Percentiles rank a stretch among this genome's conserved stretches.
phyloP scores from a whole-genome alignment of 1,140 invertebrate genomes.

The Drosophila nebulosa region DNA sequence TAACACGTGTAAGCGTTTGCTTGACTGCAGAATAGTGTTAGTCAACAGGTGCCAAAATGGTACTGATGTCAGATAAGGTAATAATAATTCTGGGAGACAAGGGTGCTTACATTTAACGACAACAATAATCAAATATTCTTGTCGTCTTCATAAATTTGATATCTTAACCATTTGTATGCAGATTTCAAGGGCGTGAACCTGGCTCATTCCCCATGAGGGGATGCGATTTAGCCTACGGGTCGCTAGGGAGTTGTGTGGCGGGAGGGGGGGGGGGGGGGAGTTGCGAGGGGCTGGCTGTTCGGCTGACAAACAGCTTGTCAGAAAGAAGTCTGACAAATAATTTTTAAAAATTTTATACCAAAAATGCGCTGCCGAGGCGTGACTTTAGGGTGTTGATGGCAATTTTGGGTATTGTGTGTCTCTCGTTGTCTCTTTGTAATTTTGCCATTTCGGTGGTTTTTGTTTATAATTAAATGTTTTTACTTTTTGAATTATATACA shows the following conservation, averaged over 20 bases:
- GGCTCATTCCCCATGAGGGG: not conserved
- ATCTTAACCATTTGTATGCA: slow-evolving; percentile 37
- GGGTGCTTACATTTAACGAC: slow-evolving; percentile 22
- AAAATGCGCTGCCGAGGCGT: slow-evolving; percentile 58
- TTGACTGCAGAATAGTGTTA: no score
- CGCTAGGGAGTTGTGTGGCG: no score
- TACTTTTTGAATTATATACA: slow-evolving; percentile 31
- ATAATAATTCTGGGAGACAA: slow-evolving; percentile 3
- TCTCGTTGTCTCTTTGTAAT: slow-evolving; percentile 1
- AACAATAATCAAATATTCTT: slow-evolving; percentile 38
- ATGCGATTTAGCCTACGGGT: slow-evolving; percentile 14
- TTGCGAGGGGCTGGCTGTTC: not conserved
- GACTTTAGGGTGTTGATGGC: slow-evolving; percentile 67
- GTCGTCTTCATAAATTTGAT: slow-evolving; percentile 24
- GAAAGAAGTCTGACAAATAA: slow-evolving; percentile 23
- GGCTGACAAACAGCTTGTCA: slow-evolving; percentile 46
- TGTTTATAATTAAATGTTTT: slow-evolving; percentile 38
- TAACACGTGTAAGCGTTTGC: no score
- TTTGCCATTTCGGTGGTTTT: not conserved
- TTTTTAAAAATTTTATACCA: slow-evolving; percentile 53
- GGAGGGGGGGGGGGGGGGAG: no score
- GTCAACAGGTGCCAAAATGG: no score
- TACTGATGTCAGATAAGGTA: no score
- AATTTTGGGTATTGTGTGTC: slow-evolving; percentile 15
- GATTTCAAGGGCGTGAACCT: slow-evolving; percentile 36